Base-by-base conservation (phyloP, 2,797 vertebrate species). In the Chelidonichthys spinosus region DNA sequence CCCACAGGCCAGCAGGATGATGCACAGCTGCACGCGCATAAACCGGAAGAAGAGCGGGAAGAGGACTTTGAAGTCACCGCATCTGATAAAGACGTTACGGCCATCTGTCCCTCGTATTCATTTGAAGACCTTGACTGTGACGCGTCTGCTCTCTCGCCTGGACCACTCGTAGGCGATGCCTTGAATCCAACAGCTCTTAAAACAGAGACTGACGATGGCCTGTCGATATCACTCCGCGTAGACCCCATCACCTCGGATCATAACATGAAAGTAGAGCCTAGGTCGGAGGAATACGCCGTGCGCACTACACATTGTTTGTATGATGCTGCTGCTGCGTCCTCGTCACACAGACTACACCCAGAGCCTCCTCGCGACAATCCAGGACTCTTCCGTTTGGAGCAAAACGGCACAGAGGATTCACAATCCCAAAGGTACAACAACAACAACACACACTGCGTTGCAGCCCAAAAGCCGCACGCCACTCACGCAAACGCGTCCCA, bases 261-360 rank as follows among this genome's bases (percentile, higher is more conserved):
- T 7, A 50, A 69, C 58, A 86, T 86, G 8, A 92, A 90, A 71
- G 66, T 25, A 5, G 88, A 90, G n/a, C 67, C 73, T n/a, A 18
- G 44, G 6, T 68, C 43, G 0, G 69, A 70, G n/a, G 77, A 80
- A 9, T 79, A 69, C 11, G 17, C 35, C 4, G 0, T 25, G 17
- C 40, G 43, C 25, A 56, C 35, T 2, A 40, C 74, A 47, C 60
- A 63, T 47, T 42, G 61, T 53, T 74, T 80, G 42, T 72, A 78
- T 54, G 55, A 35, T 7, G 72, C 59, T 0, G 69, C 67, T 56
- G 4, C 35, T 17, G 5, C 68, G 53, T 63, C 64, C 7, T 77
- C 25, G 25, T 25, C 66, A 53, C 63, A 53, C 9, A 66, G 54
- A 54, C 37, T 36, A 14, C 53, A 43, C 52, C 43, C 25, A 63